Percentiles rank a stretch among this genome's conserved stretches.
These are phyloP conservation scores for Hippocampus mohnikei DNA, from an alignment of 2,113 vertebrate species.

Conservation along the genomic window DNA sequence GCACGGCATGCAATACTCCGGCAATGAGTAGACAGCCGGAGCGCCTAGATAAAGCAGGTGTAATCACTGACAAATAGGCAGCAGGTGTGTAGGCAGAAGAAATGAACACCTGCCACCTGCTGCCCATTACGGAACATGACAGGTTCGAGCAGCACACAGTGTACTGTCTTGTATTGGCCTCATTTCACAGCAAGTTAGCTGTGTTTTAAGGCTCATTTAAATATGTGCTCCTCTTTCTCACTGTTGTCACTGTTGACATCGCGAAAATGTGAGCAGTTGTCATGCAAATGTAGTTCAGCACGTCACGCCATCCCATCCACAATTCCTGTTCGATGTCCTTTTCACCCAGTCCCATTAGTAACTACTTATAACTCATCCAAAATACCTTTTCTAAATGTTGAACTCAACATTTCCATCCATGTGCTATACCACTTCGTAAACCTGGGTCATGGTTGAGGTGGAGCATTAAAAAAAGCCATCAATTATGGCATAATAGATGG, in stretches of 20 bases:
- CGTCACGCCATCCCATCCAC: not conserved
- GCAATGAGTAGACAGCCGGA: too few species aligned
- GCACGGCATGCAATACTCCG: too few species aligned
- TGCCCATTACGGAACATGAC: too few species aligned
- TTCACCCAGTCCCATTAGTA: too few species aligned
- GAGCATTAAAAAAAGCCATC: not conserved
- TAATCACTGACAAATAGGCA: too few species aligned
- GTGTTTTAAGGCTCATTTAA: constrained; percentile 7
- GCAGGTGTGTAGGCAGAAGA: too few species aligned
- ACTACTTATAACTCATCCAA: too few species aligned
- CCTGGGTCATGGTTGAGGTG: not conserved
- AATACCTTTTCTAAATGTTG: too few species aligned
- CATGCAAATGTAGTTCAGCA: not conserved
- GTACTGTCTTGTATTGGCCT: constrained; percentile 12
- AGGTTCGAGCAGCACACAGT: constrained; percentile 7
- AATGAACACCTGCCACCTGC: too few species aligned
- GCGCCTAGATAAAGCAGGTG: too few species aligned
- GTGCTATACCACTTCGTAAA: too few species aligned
- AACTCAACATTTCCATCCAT: too few species aligned
- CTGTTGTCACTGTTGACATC: not conserved
- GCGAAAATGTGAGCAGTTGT: not conserved
- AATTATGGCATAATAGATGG: not conserved
- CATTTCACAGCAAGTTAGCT: constrained; percentile 21
- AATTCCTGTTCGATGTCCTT: not conserved
- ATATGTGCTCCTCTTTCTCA: not conserved